A percentile compares a stretch with the other conserved stretches of the same genome.
phyloP scores from a whole-genome alignment of 2,888 invertebrate genomes.

The Cenopis cana region DNA sequence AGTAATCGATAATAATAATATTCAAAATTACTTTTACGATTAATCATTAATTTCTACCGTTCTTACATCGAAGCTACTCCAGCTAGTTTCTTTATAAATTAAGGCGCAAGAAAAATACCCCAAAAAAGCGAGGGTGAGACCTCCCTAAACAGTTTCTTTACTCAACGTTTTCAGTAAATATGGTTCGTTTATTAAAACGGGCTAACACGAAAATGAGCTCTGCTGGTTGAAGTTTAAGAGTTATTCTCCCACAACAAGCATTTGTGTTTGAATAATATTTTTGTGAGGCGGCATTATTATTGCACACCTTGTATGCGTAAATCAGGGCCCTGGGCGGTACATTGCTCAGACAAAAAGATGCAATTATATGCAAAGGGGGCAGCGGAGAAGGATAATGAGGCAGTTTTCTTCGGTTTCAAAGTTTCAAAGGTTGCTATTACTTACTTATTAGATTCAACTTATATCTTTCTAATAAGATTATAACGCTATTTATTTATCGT shows the following conservation, averaged over 20 bases:
- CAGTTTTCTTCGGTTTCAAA: constrained; percentile 52
- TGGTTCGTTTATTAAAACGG: constrained; percentile 57
- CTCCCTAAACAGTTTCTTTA: constrained; percentile 79
- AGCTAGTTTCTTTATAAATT: constrained; percentile 81
- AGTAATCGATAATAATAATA: too few species aligned
- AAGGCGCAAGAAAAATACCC: constrained; percentile 76
- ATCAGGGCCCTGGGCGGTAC: constrained; percentile 80
- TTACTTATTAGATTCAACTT: constrained; percentile 14
- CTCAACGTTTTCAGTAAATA: constrained; percentile 80
- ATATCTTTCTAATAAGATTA: constrained; percentile 32
- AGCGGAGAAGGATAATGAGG: constrained; percentile 66
- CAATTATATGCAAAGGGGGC: constrained; percentile 81
- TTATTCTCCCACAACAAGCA: constrained; percentile 52
- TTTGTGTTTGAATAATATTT: constrained; percentile 73
- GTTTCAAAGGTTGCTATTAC: constrained; percentile 30
- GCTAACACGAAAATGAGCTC: constrained; percentile 59
- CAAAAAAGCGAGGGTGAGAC: constrained; percentile 73
- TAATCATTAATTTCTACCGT: constrained; percentile 35
- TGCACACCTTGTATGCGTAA: constrained; percentile 85
- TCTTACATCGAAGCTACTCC: constrained; percentile 38
- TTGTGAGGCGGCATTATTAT: constrained; percentile 80
- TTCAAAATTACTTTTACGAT: constrained; percentile 1
- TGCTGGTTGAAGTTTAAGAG: constrained; percentile 55
- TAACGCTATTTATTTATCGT: background rate
- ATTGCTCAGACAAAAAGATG: constrained; percentile 83